phyloP scores from a whole-genome alignment of 2,888 invertebrate genomes.

The Nephrocerus scutellatus region DNA sequence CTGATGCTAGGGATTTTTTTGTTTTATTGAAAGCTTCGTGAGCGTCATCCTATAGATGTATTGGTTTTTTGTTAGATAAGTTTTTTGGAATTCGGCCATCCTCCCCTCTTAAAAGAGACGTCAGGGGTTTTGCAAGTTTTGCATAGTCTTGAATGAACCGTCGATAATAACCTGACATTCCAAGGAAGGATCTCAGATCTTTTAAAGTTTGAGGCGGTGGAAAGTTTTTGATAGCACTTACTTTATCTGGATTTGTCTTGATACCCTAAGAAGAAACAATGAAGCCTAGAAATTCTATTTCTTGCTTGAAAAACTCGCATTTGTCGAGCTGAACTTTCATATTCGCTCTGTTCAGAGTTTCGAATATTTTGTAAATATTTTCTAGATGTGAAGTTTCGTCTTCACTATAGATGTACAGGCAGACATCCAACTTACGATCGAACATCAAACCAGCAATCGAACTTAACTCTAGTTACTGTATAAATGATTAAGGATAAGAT shows the following conservation, averaged over 20 bases:
- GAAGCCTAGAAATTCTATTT: slow-evolving; percentile 8
- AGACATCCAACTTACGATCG: slow-evolving; percentile 13
- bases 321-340: slow-evolving; percentile 14
- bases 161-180: slow-evolving; percentile 13
- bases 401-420: slow-evolving; percentile 11
- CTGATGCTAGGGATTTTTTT: neutral
- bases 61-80: no score
- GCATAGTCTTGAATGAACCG: slow-evolving; percentile 12
- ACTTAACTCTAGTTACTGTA: slow-evolving; percentile 11
- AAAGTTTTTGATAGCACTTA: slow-evolving; percentile 6
- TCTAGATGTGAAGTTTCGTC: slow-evolving; percentile 11
- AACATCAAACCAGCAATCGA: slow-evolving; percentile 15
- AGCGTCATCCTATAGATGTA: no score
- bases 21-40: slow-evolving; percentile 3
- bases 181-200: slow-evolving; percentile 12
- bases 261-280: slow-evolving; percentile 6
- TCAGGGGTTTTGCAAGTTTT: slow-evolving; percentile 13
- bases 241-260: slow-evolving; percentile 10
- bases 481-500: slow-evolving; percentile 13
- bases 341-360: slow-evolving; percentile 11
- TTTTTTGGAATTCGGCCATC: slow-evolving; percentile 10
- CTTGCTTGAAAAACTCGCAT: slow-evolving; percentile 6
- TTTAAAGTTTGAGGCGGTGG: slow-evolving; percentile 10
- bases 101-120: slow-evolving; percentile 13
- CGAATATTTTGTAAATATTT: slow-evolving; percentile 7